Percentiles rank a stretch among this genome's conserved stretches.
Conservation (phyloP, 2,113 vertebrate species). For the Erythrocercus mccallii region DNA sequence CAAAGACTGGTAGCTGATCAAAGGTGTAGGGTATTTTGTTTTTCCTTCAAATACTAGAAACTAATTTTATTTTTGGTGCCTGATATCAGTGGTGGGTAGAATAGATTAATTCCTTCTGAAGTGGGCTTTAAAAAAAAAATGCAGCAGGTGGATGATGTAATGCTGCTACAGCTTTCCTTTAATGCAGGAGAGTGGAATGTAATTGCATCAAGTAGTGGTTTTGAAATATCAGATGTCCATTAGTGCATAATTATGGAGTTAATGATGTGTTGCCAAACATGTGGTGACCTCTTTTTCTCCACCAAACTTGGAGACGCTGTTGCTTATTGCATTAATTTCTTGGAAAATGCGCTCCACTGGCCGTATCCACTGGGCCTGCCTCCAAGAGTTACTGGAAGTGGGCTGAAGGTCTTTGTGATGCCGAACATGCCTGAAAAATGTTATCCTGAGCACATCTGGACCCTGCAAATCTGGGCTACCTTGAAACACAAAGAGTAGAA, state of each 20-base stretch:
- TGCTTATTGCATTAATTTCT: background rate
- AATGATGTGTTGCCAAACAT: slow-evolving; percentile 86
- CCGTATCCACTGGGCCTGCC: fast-evolving
- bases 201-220: slow-evolving; percentile 79
- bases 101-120: background rate
- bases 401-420: background rate
- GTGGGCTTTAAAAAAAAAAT: background rate
- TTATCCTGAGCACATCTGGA: background rate
- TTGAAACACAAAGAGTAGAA: background rate
- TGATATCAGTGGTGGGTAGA: background rate
- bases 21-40: fast-evolving
- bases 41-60: background rate
- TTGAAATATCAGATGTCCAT: slow-evolving; percentile 84
- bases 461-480: background rate
- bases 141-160: slow-evolving; percentile 50
- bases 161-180: slow-evolving; percentile 33
- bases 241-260: slow-evolving; percentile 82
- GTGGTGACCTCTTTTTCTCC: slow-evolving; percentile 58
- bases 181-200: slow-evolving; percentile 69
- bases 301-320: slow-evolving; percentile 19
- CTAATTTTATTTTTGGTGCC: background rate
- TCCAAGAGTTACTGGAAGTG: background rate
- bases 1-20: background rate
- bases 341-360: background rate
- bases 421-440: background rate